Evolutionary conservation across 2,797 vertebrate genomes (phyloP).

Genomic region (Xenopus petersii): DNA sequence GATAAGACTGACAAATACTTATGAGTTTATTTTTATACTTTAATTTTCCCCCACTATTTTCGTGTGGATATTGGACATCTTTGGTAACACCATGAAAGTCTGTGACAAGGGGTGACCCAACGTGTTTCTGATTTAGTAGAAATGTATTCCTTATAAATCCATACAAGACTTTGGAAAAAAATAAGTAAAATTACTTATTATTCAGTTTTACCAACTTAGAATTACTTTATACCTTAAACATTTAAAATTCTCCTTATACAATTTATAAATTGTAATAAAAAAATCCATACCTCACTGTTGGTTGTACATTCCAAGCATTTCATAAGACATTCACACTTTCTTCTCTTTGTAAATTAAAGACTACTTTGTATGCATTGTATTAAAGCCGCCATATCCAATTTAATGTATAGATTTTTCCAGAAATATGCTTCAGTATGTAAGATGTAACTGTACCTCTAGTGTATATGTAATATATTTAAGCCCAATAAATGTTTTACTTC

Average conservation of each 20-base stretch:
- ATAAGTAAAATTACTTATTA: slow-evolving; percentile 1
- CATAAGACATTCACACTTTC: slow-evolving; percentile 75
- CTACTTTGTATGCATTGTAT: slow-evolving; percentile 99
- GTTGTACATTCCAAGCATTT: slow-evolving; percentile 97
- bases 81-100: slow-evolving; percentile 1
- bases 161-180: not conserved
- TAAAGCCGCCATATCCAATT: slow-evolving; percentile 98
- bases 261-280: slow-evolving; percentile 70
- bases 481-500: slow-evolving; percentile 99
- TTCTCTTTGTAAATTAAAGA: slow-evolving; percentile 99
- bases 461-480: slow-evolving; percentile 99
- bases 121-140: not conserved
- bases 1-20: slow-evolving; percentile 22
- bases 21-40: slow-evolving; percentile 40
- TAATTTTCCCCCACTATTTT: not conserved
- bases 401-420: slow-evolving; percentile 99
- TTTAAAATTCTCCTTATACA: slow-evolving; percentile 77
- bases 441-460: slow-evolving; percentile 99
- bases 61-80: slow-evolving; percentile 8
- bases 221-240: slow-evolving; percentile 60
- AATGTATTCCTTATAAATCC: not conserved
- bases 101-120: not conserved
- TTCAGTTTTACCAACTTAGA: slow-evolving; percentile 1
- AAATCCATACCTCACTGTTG: slow-evolving; percentile 76
- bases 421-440: slow-evolving; percentile 99